phyloP scores from a whole-genome alignment of 2,888 invertebrate species.

The Tubulanus polymorphus region DNA sequence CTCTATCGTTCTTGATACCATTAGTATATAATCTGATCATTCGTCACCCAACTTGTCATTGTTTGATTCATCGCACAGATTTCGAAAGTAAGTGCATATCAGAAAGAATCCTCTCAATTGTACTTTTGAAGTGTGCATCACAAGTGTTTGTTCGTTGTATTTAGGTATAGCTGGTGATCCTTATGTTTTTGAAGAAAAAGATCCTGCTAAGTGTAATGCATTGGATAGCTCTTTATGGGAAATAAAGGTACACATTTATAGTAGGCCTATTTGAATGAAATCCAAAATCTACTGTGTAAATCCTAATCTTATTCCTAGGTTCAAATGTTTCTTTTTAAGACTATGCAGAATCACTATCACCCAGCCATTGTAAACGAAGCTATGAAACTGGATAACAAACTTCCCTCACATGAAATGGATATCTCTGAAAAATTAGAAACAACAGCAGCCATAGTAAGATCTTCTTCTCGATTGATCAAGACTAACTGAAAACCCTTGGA shows the following conservation, averaged over 20 bases:
- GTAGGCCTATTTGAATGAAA: too few species aligned
- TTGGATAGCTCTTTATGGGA: slow-evolving; percentile 92
- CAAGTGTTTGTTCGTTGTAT: background rate
- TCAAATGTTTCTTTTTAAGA: slow-evolving; percentile 48
- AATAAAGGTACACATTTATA: slow-evolving; percentile 56
- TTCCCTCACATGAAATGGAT: slow-evolving; percentile 69
- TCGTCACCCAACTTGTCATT: slow-evolving; percentile 65
- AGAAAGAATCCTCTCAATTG: background rate
- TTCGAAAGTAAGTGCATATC: background rate
- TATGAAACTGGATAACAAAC: slow-evolving; percentile 64
- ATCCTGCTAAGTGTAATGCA: slow-evolving; percentile 75
- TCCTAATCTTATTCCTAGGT: background rate
- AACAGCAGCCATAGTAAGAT: slow-evolving; percentile 62
- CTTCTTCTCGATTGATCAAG: background rate
- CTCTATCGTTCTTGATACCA: slow-evolving; percentile 36
- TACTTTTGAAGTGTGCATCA: slow-evolving; percentile 1
- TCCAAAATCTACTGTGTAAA: background rate
- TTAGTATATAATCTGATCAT: slow-evolving; percentile 81
- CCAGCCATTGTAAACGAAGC: slow-evolving; percentile 72
- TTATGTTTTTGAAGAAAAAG: slow-evolving; percentile 75
- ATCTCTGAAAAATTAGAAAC: slow-evolving; percentile 65
- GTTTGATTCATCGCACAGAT: slow-evolving; percentile 36
- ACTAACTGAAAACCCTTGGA: background rate
- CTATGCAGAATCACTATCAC: slow-evolving; percentile 69
- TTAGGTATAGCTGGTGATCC: slow-evolving; percentile 64